Conservation (phyloP, 2,797 vertebrate genomes). For the Phataginus tetradactyla region DNA sequence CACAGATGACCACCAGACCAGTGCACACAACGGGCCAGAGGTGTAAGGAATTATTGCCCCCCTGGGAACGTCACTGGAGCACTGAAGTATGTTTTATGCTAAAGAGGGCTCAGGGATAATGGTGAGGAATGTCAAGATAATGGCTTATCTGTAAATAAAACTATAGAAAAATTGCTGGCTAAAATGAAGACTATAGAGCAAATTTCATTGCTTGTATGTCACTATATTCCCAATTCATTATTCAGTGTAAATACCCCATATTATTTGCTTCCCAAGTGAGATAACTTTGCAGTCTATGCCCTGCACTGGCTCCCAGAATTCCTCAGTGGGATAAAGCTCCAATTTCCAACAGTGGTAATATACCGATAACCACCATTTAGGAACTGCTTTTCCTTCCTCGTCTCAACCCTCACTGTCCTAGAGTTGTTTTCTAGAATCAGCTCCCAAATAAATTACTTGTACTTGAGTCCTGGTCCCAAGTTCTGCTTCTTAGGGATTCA, state of each 20-base stretch:
- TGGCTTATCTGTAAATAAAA: constrained; percentile 60
- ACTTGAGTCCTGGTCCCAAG: background rate
- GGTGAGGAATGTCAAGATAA: constrained; percentile 68
- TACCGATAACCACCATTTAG: background rate
- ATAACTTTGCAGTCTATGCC: background rate
- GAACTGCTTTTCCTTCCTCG: background rate
- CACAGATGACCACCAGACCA: background rate
- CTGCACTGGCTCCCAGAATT: background rate
- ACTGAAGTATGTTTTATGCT: constrained; percentile 62
- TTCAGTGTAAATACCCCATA: background rate
- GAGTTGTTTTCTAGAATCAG: background rate
- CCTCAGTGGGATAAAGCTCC: background rate
- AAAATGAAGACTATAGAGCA: constrained; percentile 52
- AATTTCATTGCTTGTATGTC: constrained; percentile 9
- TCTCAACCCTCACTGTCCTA: background rate
- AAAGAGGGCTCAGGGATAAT: constrained; percentile 62
- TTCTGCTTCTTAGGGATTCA: background rate
- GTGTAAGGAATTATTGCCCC: background rate
- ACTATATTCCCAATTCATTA: constrained; percentile 5
- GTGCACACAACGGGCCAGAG: background rate
- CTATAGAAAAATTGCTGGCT: constrained; percentile 59
- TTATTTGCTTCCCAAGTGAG: background rate
- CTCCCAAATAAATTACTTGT: background rate
- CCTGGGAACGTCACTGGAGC: background rate
- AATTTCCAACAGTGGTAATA: background rate